Evolutionary conservation across 92 coral and sea anemone genomes (phyloP).

Genomic region (Palythoa caribaeorum): DNA sequence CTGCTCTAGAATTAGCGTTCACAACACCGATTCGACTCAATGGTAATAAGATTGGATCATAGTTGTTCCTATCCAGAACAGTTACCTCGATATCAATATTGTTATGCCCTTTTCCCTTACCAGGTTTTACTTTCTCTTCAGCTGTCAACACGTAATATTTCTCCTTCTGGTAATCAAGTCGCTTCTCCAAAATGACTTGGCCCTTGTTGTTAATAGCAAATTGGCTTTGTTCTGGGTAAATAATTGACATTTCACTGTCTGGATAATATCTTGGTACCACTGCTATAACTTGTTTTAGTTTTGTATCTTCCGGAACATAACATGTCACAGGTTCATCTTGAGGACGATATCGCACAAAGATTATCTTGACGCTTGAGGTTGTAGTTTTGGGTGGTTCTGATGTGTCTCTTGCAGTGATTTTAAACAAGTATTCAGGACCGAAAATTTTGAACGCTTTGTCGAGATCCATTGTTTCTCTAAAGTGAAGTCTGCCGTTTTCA

Average conservation of each 20-base stretch:
- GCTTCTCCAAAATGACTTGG: slow-evolving; percentile 48
- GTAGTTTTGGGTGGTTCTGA: slow-evolving; percentile 69
- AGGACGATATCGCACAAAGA: slow-evolving; percentile 58
- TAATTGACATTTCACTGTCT: slow-evolving; percentile 63
- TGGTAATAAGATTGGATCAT: slow-evolving; percentile 63
- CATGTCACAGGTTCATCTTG: slow-evolving; percentile 55
- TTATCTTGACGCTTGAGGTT: slow-evolving; percentile 62
- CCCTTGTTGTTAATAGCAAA: slow-evolving; percentile 78
- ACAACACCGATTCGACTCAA: slow-evolving; percentile 52
- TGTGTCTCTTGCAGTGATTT: slow-evolving; percentile 69
- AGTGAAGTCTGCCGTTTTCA: slow-evolving; percentile 63
- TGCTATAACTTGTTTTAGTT: slow-evolving; percentile 59
- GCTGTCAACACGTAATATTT: slow-evolving; percentile 61
- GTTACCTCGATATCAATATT: slow-evolving; percentile 68
- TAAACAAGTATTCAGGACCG: slow-evolving; percentile 47
- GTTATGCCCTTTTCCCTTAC: slow-evolving; percentile 47
- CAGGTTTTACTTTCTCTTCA: slow-evolving; percentile 60
- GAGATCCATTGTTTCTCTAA: slow-evolving; percentile 56
- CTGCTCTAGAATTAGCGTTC: slow-evolving; percentile 70
- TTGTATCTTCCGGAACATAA: slow-evolving; percentile 65
- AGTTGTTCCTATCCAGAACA: slow-evolving; percentile 76
- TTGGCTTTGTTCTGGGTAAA: slow-evolving; percentile 60
- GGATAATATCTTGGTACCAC: slow-evolving; percentile 71
- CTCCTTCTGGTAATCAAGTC: slow-evolving; percentile 74
- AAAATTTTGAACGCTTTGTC: slow-evolving; percentile 49